Conservation (phyloP, 2,113 vertebrate genomes). For the Uropsilus gracilis region DNA sequence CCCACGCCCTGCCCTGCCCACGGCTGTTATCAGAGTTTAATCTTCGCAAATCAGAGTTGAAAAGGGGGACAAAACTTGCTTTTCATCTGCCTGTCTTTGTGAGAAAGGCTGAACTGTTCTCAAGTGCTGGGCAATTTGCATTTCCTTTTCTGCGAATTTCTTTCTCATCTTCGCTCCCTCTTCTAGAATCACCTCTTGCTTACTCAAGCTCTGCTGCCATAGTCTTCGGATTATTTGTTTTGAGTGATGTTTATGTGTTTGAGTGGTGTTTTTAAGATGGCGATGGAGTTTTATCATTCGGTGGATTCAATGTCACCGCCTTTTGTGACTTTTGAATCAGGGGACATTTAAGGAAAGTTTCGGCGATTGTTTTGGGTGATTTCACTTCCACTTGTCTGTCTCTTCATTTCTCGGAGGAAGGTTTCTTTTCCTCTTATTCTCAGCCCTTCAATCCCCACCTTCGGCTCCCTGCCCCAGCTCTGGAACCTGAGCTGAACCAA, state of each 20-base stretch:
- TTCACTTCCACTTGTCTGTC: background rate
- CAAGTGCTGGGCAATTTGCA: background rate
- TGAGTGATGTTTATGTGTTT: background rate
- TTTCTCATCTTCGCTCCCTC: background rate
- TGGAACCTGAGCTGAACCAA: background rate
- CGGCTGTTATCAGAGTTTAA: constrained; percentile 49
- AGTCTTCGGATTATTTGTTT: background rate
- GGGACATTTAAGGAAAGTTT: background rate
- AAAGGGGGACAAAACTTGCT: background rate
- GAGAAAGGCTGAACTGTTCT: background rate
- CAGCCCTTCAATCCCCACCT: too few relatives aligned
- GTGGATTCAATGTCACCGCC: background rate
- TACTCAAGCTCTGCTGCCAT: too few relatives aligned
- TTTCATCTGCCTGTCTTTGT: background rate
- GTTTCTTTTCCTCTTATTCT: background rate
- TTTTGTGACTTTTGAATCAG: background rate
- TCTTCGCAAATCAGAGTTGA: constrained; percentile 53
- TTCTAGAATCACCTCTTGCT: background rate
- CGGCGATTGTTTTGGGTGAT: background rate
- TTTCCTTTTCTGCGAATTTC: constrained; percentile 48
- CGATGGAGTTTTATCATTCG: background rate
- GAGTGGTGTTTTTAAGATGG: background rate
- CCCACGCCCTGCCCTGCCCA: constrained; percentile 53
- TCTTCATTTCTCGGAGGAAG: background rate
- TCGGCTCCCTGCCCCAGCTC: background rate